Evolutionary conservation across 2,888 invertebrate species (phyloP), one percentile per base, ranked within the genome.

Genomic region (Dromius quadrimaculatus): DNA sequence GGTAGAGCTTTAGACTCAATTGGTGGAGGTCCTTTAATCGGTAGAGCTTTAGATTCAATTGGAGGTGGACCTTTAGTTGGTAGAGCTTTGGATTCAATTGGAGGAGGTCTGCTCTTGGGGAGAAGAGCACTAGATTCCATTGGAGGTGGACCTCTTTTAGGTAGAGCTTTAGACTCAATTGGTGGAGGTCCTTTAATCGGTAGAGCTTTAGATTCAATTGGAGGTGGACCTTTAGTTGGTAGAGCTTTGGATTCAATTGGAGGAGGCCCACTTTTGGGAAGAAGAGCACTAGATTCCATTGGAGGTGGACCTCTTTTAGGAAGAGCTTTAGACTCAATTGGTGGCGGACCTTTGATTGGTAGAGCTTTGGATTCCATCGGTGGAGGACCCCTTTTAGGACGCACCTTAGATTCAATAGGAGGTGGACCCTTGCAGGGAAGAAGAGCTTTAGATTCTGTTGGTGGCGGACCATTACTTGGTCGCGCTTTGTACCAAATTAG

Each of bases 1-100:
- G 68, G 61, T 3, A 36, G 74, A 62, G 36, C 72, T 20, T 34
- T 74, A 17, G 71, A 74, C 47, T 19, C 69, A 13, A 71, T 75
- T 41, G 74, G 75, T 59, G 74, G 74, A 3, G 73, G 73, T 13
- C 34, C 72, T 19, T 23, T 75, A 6, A 8, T 11, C 4, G 72
- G 72, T n/a, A 66, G 72, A 65, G 68, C 34, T 32, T 19, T 73
- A 36, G 74, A 75, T 54, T 63, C 69, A 4, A 75, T 76, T 5
- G 76, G 76, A 15, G 76, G 75, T n/a, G 73, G 74, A 5, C 68
- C 72, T 41, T 62, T 76, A 23, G 47, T 50, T 34, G 75, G 74
- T 11, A 72, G 76, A 57, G 28, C 54, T 59, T 50, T 72, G 17
- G 69, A 71, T 32, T 13, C 71, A 15, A 61, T 57, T 38, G 72